These are phyloP conservation scores for Leptinotarsa undecemlineata DNA, from an alignment of 1,140 invertebrate species.

Conservation along the genomic window DNA sequence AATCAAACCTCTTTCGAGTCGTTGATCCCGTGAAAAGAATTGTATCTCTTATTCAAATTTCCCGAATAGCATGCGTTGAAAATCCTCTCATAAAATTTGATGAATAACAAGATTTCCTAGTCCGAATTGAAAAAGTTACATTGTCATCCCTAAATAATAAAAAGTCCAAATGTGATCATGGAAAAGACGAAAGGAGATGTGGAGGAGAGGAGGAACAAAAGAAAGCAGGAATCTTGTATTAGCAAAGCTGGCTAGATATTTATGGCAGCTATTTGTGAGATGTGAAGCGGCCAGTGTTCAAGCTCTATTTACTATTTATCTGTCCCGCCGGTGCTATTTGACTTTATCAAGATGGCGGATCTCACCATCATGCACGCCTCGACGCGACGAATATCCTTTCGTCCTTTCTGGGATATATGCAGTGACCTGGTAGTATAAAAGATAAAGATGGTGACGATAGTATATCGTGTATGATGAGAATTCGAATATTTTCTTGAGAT, in stretches of 20 bases:
- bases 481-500: too few relatives aligned
- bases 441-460: not conserved
- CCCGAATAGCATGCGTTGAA: not conserved
- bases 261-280: slow-evolving; percentile 52
- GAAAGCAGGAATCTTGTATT: slow-evolving; percentile 21
- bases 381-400: not conserved
- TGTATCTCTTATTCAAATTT: not conserved
- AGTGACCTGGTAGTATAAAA: not conserved
- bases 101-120: slow-evolving; percentile 10
- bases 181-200: slow-evolving; percentile 11
- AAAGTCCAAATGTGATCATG: slow-evolving; percentile 22
- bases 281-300: slow-evolving; percentile 47
- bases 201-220: slow-evolving; percentile 16
- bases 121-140: slow-evolving; percentile 27
- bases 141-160: slow-evolving; percentile 29
- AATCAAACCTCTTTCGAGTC: not conserved
- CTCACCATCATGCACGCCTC: slow-evolving; percentile 20
- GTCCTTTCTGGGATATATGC: slow-evolving; percentile 1
- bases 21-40: not conserved
- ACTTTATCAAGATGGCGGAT: slow-evolving; percentile 52
- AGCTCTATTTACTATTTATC: slow-evolving; percentile 53
- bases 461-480: too few relatives aligned
- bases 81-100: slow-evolving; percentile 11
- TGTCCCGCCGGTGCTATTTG: slow-evolving; percentile 48
- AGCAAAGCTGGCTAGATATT: slow-evolving; percentile 41